These are phyloP conservation scores for Tridacna gigas DNA, from an alignment of 2,888 invertebrate species.

Conservation along the genomic window DNA sequence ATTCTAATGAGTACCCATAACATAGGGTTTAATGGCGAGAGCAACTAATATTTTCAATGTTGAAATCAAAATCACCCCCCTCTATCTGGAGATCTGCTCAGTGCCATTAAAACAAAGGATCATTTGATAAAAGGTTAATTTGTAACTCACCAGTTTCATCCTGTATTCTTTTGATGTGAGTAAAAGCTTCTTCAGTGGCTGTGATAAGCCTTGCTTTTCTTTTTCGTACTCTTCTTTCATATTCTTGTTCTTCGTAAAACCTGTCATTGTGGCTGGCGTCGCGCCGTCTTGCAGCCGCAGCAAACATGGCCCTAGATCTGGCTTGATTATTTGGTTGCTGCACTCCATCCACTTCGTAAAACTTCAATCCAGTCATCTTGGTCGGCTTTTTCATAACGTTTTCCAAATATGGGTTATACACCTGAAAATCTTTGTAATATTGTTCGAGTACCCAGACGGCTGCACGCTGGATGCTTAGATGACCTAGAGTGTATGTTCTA, in stretches of 20 bases:
- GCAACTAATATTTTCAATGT: too few species aligned
- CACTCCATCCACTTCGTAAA: conserved; percentile 96
- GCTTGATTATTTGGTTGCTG: conserved; percentile 74
- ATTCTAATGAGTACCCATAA: not conserved
- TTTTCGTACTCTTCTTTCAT: conserved; percentile 96
- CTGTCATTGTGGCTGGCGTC: conserved; percentile 96
- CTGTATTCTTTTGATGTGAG: conserved; percentile 95
- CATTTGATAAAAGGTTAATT: too few species aligned
- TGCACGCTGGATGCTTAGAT: conserved; percentile 95
- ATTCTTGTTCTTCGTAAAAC: conserved; percentile 99
- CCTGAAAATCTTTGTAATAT: conserved; percentile 97
- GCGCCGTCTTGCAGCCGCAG: conserved; percentile 93
- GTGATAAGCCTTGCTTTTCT: conserved; percentile 94
- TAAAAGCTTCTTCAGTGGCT: conserved; percentile 98
- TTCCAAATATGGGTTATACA: conserved; percentile 94
- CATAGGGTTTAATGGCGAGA: not conserved
- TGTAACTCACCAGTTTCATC: conserved; percentile 86
- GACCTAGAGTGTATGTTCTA: conserved; percentile 89
- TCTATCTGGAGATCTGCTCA: too few species aligned
- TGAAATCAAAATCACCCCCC: too few species aligned
- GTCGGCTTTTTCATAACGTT: conserved; percentile 76
- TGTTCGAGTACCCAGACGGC: conserved; percentile 97
- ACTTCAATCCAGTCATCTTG: conserved; percentile 88
- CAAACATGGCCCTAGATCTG: conserved; percentile 80
- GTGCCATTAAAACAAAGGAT: too few species aligned